Evolutionary conservation across 2,113 vertebrate genomes (phyloP).

Genomic region (Albula glossodonta): DNA sequence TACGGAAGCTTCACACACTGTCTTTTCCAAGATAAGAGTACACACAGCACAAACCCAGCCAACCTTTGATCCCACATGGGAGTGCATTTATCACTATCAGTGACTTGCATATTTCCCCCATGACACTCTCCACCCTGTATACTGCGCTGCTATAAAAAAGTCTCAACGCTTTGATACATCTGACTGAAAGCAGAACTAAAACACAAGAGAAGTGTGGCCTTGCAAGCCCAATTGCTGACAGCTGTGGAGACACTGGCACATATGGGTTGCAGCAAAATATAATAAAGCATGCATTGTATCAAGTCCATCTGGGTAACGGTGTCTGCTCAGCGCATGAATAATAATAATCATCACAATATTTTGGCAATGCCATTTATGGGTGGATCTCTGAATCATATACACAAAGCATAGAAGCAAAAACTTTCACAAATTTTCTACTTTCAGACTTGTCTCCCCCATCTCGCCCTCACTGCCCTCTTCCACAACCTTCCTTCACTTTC

Average conservation of each 20-base stretch:
- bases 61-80: not conserved
- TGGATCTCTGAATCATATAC: not conserved
- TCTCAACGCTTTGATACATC: not conserved
- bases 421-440: not conserved
- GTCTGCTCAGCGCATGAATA: not conserved
- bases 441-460: not conserved
- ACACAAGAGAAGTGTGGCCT: not conserved
- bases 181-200: not conserved
- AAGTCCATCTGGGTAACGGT: not conserved
- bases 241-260: not conserved
- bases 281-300: not conserved
- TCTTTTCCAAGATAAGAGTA: not conserved
- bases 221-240: not conserved
- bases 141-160: not conserved
- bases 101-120: conserved; percentile 1
- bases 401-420: not conserved
- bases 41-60: not conserved
- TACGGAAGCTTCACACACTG: not conserved
- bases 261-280: not conserved
- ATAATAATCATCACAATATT: not conserved
- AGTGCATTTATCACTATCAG: not conserved
- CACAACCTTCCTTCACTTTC: not conserved
- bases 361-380: not conserved
- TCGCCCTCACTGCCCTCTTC: not conserved
- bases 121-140: not conserved